These are phyloP conservation scores for Denticeps clupeoides DNA, from an alignment of 2,797 vertebrate genomes.

Conservation along the genomic window DNA sequence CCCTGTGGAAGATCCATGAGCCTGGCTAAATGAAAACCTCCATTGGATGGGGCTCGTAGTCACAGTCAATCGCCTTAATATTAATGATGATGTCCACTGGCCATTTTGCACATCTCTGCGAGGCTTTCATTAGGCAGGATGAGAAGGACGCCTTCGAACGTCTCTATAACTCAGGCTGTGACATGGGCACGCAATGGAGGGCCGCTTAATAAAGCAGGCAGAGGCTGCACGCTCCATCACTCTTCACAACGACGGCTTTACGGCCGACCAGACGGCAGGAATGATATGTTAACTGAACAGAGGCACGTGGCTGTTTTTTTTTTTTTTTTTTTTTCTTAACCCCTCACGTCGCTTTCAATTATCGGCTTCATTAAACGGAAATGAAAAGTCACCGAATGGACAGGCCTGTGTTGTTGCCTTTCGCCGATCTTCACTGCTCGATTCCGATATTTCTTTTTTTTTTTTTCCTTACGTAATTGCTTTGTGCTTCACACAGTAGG, in stretches of 20 bases:
- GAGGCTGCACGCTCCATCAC: conserved; percentile 21
- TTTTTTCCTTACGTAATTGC: too few species aligned
- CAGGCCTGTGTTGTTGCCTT: too few species aligned
- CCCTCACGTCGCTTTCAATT: conserved; percentile 22
- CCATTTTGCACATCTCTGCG: conserved; percentile 32
- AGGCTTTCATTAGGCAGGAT: conserved; percentile 31
- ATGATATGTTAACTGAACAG: conserved; percentile 39
- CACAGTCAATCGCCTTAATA: conserved; percentile 34
- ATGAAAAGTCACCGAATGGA: conserved; percentile 17
- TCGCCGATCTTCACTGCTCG: too few species aligned
- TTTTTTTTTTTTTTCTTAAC: conserved; percentile 23
- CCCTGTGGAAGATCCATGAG: too few species aligned
- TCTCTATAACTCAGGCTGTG: conserved; percentile 26
- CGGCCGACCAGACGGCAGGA: conserved; percentile 31
- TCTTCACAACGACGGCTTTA: conserved; percentile 37
- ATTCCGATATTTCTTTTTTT: too few species aligned
- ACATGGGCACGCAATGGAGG: conserved; percentile 15
- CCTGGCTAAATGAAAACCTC: too few species aligned
- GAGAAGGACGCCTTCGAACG: conserved; percentile 19
- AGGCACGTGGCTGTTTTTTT: too few species aligned
- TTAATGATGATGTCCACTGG: conserved; percentile 32
- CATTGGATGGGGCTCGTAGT: too few species aligned
- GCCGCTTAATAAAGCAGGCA: conserved; percentile 39
- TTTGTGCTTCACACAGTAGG: background rate
- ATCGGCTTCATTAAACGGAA: conserved; percentile 16